A percentile compares a stretch with the other conserved stretches of the same genome.
Conservation (phyloP, 2,888 invertebrate genomes). For the Syrista parreyssii region DNA sequence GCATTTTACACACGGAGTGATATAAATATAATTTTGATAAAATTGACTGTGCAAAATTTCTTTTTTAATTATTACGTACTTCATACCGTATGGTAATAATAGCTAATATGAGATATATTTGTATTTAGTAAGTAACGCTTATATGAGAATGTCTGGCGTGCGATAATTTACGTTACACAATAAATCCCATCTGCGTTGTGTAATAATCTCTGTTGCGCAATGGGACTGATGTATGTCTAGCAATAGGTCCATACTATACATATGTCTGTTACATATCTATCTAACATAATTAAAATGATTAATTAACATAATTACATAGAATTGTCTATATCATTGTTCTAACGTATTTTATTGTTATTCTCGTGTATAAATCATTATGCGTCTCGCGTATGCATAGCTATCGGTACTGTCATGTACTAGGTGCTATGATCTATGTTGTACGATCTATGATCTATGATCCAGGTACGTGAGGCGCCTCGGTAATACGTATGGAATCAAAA, state of each 20-base stretch:
- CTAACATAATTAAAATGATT: neutral
- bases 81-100: neutral
- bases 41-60: no score
- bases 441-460: neutral
- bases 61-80: neutral
- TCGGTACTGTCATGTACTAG: neutral
- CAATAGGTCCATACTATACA: neutral
- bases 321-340: neutral
- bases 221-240: neutral
- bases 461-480: neutral
- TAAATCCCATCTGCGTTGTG: neutral
- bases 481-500: neutral
- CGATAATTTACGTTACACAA: neutral
- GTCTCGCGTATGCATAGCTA: neutral
- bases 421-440: neutral
- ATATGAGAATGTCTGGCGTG: neutral
- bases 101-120: neutral
- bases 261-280: neutral
- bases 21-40: no score
- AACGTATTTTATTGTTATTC: neutral
- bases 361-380: neutral
- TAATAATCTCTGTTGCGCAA: neutral
- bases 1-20: no score
- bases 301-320: neutral
- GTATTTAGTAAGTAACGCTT: neutral